Base-by-base conservation (phyloP, 1,140 invertebrate genomes). In the Octopus bimaculoides region DNA sequence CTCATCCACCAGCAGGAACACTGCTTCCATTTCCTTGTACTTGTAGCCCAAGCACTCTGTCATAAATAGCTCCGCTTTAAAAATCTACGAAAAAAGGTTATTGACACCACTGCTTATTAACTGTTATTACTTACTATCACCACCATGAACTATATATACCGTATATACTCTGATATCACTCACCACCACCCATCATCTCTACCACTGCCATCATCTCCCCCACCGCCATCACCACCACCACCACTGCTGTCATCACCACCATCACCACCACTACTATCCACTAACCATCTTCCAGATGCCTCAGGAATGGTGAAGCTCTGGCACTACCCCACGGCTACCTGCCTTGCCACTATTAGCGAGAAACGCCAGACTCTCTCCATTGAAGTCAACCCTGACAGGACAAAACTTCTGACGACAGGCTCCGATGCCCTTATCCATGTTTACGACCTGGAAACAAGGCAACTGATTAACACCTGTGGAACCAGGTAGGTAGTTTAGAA, bases 291-390 rank as follows among this genome's bases (percentile, higher is more conserved):
- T 80, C 12, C 83, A 90, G 89, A 90, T 88, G 88, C 89, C 12
- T 90, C 89, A n/a, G 89, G 89, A 5, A 78, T 84, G 76, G 83
- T 90, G 10, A 89, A 88, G 80, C 85, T 88, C 78, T 90, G 89
- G 89, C 88, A 90, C 82, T 89, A 86, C 80, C 86, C 88, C 14
- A 86, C 88, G 20, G 84, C 83, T 9, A 85, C 83, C 54, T 88
- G 88, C 81, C 77, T 89, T 9, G 83, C 86, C 75, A 88, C 88
- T 6, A 88, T 89, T 54, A 82, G 86, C 71, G 87, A 89, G 77
- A 71, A 79, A 3, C 77, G 86, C 20, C 84, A 88, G 54, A 87
- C 84, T 5, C 75, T 89, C 12, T 81, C 85, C 54, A 54, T 86
- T 14, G 83, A 85, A 5, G n/a, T 87, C 9, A 89, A 85, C 80